Conservation (phyloP, 2,797 vertebrate species). For the Enoplosus armatus region DNA sequence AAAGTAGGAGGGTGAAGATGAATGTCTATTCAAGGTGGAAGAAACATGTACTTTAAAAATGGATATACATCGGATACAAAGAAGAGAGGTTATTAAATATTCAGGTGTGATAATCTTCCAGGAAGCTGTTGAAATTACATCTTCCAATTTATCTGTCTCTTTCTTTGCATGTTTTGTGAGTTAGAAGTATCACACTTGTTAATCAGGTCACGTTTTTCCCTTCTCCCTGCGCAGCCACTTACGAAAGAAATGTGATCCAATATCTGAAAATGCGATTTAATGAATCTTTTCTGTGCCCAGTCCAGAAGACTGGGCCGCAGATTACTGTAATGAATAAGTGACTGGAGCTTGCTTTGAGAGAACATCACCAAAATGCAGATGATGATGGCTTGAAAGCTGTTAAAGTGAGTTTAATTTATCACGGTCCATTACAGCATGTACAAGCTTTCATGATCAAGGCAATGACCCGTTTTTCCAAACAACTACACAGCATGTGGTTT, state of each 20-base stretch:
- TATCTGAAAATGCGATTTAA: slow-evolving; percentile 83
- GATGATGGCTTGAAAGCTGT: slow-evolving; percentile 75
- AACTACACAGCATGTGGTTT: slow-evolving; percentile 71
- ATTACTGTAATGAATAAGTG: slow-evolving; percentile 80
- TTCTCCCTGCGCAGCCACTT: slow-evolving; percentile 68
- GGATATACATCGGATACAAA: slow-evolving; percentile 57
- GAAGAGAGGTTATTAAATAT: slow-evolving; percentile 69
- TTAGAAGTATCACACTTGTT: slow-evolving; percentile 65
- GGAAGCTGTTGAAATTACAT: slow-evolving; percentile 76
- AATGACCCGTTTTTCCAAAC: slow-evolving; percentile 79
- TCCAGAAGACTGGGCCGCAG: slow-evolving; percentile 72
- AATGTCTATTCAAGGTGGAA: slow-evolving; percentile 60
- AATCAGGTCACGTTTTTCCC: slow-evolving; percentile 70
- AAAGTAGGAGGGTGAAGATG: slow-evolving; percentile 55
- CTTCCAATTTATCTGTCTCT: slow-evolving; percentile 68
- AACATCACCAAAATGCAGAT: slow-evolving; percentile 72
- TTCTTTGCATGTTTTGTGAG: slow-evolving; percentile 54
- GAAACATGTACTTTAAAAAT: slow-evolving; percentile 66
- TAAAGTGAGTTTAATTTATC: slow-evolving; percentile 79
- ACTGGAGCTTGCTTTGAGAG: slow-evolving; percentile 64
- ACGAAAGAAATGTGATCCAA: slow-evolving; percentile 81
- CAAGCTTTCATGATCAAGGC: slow-evolving; percentile 78
- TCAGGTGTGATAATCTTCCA: slow-evolving; percentile 72
- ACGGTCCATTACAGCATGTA: slow-evolving; percentile 76
- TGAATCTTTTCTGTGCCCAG: slow-evolving; percentile 77